Base-by-base conservation (phyloP, 2,113 vertebrate genomes). In the Sterrhoptilus dennistouni region DNA sequence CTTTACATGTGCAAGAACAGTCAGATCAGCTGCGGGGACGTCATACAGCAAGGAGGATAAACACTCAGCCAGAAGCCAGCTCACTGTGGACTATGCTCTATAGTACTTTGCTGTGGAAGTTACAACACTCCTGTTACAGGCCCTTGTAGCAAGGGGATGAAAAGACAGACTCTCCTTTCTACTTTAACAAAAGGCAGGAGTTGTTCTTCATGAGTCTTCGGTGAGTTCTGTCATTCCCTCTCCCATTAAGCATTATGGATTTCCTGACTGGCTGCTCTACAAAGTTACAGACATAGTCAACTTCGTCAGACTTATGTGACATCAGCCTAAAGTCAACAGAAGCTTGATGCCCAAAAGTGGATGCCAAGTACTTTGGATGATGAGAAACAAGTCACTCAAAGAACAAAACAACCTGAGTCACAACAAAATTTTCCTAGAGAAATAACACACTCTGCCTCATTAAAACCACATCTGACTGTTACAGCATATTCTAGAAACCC, bases 401-500 rank as follows among this genome's bases (percentile, higher is more conserved):
- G 88, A 93, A 87, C 72, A 97, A 94, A 93, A 95, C 80, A 89
- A 42, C 79, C 80, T 89, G 92, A 96, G 83, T 96, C 94, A 96
- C 69, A 68, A 65, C 68, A 93, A 86, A 90, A 94, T 57, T 66
- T 84, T 96, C 52, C 69, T 75, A 72, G 36, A 93, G 79, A 90
- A 94, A 44, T 45, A 94, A 79, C 63, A 84, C 17, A 29, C 60
- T 53, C 89, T 89, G 83, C 23, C 72, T 96, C 65, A 95, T 92
- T 92, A 94, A 94, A 86, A 83, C 28, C n/a, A 68, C 44, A 50
- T 83, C 18, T 83, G 76, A 94, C 76, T 92, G 45, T 27, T 90
- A 83, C 74, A 87, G 61, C 31, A 87, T 44, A 69, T 84, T 95
- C 76, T 94, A 94, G 90, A 96, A 96, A 75, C 17, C 5, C 44